Evolutionary conservation across 2,888 invertebrate genomes (phyloP).

Genomic region (Mycalesis mineus): DNA sequence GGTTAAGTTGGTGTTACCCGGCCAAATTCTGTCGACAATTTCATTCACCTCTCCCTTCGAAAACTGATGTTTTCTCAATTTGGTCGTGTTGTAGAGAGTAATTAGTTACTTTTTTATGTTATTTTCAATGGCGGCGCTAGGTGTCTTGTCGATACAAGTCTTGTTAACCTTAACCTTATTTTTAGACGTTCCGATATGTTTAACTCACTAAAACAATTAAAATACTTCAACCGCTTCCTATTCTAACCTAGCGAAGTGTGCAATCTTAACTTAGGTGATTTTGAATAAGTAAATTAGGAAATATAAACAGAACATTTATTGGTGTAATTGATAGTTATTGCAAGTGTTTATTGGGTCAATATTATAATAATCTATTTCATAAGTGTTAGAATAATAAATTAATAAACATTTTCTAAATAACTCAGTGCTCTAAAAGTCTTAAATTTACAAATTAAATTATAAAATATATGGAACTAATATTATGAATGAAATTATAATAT

Average conservation of each 20-base stretch:
- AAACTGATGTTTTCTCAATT: slow-evolving; percentile 26
- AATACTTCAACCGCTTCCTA: too few relatives aligned
- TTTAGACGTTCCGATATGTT: slow-evolving; percentile 33
- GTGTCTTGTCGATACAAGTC: slow-evolving; percentile 32
- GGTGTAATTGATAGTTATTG: neutral
- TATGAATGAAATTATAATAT: too few relatives aligned
- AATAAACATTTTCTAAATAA: too few relatives aligned
- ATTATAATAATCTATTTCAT: too few relatives aligned
- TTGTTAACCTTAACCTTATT: slow-evolving; percentile 9
- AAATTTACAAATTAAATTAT: too few relatives aligned
- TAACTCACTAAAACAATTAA: neutral
- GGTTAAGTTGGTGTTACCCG: slow-evolving; percentile 52
- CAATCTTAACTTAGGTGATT: neutral
- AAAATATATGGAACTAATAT: too few relatives aligned
- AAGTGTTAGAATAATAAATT: too few relatives aligned
- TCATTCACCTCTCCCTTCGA: neutral
- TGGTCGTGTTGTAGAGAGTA: slow-evolving; percentile 38
- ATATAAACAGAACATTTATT: too few relatives aligned
- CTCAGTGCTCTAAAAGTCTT: too few relatives aligned
- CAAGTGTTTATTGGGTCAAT: neutral
- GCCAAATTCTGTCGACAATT: slow-evolving; percentile 27
- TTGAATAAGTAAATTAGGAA: neutral
- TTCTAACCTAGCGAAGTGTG: neutral
- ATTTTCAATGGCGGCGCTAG: slow-evolving; percentile 37
- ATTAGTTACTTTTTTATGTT: slow-evolving; percentile 49